phyloP scores from a whole-genome alignment of 2,888 invertebrate genomes.

The Chirona hameri region DNA sequence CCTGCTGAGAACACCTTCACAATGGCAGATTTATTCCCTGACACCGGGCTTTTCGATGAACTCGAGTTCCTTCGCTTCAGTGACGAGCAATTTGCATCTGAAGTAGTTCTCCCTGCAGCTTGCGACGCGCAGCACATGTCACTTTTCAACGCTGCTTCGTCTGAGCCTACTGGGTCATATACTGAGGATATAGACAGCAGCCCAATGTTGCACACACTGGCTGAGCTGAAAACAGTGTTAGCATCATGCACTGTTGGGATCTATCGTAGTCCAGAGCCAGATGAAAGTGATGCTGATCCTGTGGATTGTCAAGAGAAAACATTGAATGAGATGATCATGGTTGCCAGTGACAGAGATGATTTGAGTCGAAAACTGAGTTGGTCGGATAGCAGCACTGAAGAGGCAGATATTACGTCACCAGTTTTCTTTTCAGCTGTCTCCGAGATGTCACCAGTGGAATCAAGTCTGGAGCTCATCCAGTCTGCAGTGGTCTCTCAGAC shows the following conservation, averaged over 20 bases:
- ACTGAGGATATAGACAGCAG: neutral
- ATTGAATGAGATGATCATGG: neutral
- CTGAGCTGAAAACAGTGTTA: neutral
- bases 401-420: constrained; percentile 4
- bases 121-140: neutral
- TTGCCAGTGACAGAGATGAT: neutral
- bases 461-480: neutral
- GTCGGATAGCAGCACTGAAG: neutral
- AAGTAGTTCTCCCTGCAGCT: neutral
- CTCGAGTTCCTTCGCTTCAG: constrained; percentile 11
- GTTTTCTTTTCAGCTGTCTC: constrained; percentile 9
- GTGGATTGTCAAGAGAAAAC: neutral
- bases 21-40: neutral
- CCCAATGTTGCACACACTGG: neutral
- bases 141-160: neutral
- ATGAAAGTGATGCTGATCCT: neutral
- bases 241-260: neutral
- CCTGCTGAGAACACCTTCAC: neutral
- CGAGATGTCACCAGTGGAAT: neutral
- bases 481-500: neutral
- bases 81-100: neutral
- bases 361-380: neutral
- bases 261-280: neutral
- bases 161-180: neutral
- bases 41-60: neutral